Conservation (phyloP, 2,797 vertebrate species). For the Lateolabrax maculatus region DNA sequence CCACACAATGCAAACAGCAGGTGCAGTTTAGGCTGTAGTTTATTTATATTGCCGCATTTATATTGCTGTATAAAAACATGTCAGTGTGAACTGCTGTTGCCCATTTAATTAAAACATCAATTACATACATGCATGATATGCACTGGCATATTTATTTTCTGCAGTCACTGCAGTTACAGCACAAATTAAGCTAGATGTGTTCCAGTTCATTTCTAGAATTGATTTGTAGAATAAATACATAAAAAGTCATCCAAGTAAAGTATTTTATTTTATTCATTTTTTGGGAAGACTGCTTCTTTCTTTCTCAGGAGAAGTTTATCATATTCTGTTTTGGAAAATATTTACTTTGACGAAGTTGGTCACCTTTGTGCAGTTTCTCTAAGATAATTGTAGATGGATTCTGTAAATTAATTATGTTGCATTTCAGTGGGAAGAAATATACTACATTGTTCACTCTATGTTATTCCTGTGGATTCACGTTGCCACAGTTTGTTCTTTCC, state of each 20-base stretch:
- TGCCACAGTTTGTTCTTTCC: constrained; percentile 5
- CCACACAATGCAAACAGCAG: not conserved
- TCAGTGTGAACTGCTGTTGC: not conserved
- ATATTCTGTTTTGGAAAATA: not conserved
- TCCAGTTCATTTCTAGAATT: not conserved
- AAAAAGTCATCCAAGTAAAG: not conserved
- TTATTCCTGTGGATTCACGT: not conserved
- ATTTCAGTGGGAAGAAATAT: not conserved
- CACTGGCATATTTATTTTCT: not conserved
- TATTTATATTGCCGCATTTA: constrained; percentile 12
- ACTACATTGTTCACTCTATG: not conserved
- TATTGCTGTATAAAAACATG: not conserved
- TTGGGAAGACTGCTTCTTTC: not conserved
- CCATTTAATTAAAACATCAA: constrained; percentile 7
- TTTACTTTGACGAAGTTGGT: not conserved
- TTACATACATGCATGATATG: not conserved
- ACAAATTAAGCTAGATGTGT: not conserved
- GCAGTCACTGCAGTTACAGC: not conserved
- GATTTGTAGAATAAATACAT: not conserved
- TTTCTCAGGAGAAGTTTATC: not conserved
- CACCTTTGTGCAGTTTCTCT: not conserved
- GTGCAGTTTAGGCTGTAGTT: constrained; percentile 4
- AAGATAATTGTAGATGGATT: not conserved
- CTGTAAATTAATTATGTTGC: not conserved
- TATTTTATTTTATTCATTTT: not conserved